Evolutionary conservation across 2,888 invertebrate species (phyloP).

Genomic region (Artemia sinica): DNA sequence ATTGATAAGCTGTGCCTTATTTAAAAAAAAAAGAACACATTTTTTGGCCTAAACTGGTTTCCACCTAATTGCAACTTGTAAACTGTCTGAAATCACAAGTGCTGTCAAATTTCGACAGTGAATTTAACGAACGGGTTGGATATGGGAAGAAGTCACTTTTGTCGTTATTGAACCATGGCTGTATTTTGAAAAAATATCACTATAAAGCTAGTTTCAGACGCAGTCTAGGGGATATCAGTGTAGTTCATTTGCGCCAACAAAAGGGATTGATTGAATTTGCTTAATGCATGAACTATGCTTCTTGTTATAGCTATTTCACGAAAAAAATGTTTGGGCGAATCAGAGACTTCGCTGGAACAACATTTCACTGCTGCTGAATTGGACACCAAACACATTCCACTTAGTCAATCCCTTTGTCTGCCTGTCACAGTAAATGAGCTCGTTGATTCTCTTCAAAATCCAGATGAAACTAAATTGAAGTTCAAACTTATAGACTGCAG

Average conservation of each 20-base stretch:
- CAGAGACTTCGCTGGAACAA: not conserved
- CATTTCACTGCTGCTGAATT: not conserved
- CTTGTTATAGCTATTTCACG: conserved; percentile 25
- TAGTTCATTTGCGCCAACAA: not conserved
- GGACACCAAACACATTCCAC: conserved; percentile 28
- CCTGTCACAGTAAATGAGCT: conserved; percentile 89
- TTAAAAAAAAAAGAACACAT: too few species aligned
- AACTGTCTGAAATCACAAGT: too few species aligned
- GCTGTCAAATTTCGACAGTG: too few species aligned
- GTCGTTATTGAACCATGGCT: too few species aligned
- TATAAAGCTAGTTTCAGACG: too few species aligned
- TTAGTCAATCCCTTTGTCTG: conserved; percentile 69
- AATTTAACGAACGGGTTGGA: too few species aligned
- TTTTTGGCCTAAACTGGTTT: too few species aligned
- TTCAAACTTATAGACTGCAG: conserved; percentile 95
- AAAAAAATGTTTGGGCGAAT: conserved; percentile 35
- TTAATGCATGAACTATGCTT: conserved; percentile 7
- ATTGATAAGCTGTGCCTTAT: too few species aligned
- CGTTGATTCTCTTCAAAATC: conserved; percentile 50
- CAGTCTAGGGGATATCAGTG: too few species aligned
- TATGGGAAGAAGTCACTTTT: too few species aligned
- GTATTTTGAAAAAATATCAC: too few species aligned
- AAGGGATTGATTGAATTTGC: conserved; percentile 6
- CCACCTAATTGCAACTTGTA: too few species aligned
- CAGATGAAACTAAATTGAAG: conserved; percentile 32